phyloP scores from a whole-genome alignment of 2,113 vertebrate genomes.

The Rhinolophus ferrumequinum region DNA sequence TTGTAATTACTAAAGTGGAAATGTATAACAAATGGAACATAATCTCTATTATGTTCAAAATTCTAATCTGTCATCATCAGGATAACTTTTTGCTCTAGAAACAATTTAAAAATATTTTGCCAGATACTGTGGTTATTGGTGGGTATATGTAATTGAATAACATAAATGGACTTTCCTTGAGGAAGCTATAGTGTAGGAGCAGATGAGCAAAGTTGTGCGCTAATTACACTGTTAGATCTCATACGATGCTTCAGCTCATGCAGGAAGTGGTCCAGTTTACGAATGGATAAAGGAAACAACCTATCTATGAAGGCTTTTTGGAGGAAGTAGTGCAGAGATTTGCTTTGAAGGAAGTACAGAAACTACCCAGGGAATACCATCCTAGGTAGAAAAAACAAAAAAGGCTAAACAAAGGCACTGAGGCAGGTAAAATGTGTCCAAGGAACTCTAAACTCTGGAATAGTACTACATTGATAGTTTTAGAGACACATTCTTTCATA shows the following conservation, averaged over 20 bases:
- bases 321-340: neutral
- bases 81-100: neutral
- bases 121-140: neutral
- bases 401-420: neutral
- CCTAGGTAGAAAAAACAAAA: neutral
- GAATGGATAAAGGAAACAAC: neutral
- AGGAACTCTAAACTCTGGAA: neutral
- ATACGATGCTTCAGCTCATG: neutral
- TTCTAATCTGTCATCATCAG: neutral
- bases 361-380: neutral
- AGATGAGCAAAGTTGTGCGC: neutral
- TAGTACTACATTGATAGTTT: neutral
- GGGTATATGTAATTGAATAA: neutral
- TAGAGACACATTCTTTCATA: neutral
- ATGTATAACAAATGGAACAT: neutral
- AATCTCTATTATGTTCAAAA: neutral
- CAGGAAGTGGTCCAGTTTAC: neutral
- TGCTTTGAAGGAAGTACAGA: neutral
- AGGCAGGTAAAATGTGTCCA: neutral
- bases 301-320: neutral
- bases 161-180: neutral
- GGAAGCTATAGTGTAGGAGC: neutral
- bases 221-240: neutral
- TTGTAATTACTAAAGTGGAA: neutral
- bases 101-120: neutral